Percentiles rank a stretch among this genome's conserved stretches.
Evolutionary conservation across 1,140 invertebrate genomes (phyloP).

Genomic region (Nilaparvata lugens): DNA sequence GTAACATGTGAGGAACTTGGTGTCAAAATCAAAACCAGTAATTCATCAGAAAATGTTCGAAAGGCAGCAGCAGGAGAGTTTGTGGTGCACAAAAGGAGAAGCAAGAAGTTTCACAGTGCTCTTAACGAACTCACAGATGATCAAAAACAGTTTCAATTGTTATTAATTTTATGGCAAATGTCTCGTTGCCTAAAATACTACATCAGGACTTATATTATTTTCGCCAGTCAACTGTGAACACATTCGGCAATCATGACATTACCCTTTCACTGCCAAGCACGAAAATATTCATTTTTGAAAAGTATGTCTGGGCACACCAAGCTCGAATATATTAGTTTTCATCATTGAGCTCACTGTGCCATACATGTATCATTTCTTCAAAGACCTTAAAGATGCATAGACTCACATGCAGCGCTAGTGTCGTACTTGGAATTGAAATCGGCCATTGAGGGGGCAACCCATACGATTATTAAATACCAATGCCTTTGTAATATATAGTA

Average conservation of each 20-base stretch:
- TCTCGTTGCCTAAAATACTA: slow-evolving; percentile 22
- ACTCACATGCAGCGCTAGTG: no score
- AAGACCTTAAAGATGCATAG: no score
- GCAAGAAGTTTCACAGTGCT: slow-evolving; percentile 27
- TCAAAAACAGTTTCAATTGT: slow-evolving; percentile 9
- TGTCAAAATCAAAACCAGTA: slow-evolving; percentile 17
- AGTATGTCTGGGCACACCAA: no score
- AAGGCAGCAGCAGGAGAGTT: slow-evolving; percentile 28
- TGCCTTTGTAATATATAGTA: no score
- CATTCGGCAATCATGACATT: slow-evolving; percentile 23
- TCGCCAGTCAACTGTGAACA: slow-evolving; percentile 21
- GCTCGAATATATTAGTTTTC: no score
- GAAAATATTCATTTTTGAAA: no score
- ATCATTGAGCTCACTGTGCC: no score
- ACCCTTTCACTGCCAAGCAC: no score
- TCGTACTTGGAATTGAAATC: no score
- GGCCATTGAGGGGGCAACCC: no score
- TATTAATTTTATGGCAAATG: slow-evolving; percentile 25
- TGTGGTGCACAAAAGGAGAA: slow-evolving; percentile 23
- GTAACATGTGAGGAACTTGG: slow-evolving; percentile 13
- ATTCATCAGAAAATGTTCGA: slow-evolving; percentile 24
- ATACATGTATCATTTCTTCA: no score
- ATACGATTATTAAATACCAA: no score
- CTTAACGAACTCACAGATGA: slow-evolving; percentile 21
- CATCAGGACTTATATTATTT: slow-evolving; percentile 27